Conservation (phyloP, 2,113 vertebrate genomes). For the Motacilla alba region DNA sequence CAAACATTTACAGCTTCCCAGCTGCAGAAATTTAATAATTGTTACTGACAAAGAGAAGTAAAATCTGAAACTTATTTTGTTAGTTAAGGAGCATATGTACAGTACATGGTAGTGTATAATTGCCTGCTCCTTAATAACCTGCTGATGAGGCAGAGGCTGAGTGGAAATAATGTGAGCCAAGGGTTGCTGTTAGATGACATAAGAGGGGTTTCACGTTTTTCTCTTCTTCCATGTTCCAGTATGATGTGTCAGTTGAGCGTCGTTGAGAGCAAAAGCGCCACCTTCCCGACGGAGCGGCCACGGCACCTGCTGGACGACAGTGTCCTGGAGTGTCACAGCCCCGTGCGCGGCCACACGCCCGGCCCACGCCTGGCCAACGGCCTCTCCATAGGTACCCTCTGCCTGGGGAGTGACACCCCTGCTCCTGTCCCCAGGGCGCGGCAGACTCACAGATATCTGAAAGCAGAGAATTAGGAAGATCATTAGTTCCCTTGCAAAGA, state of each 20-base stretch:
- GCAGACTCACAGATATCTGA: background rate
- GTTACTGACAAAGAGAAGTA: background rate
- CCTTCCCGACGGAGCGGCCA: conserved; percentile 87
- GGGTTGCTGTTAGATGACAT: background rate
- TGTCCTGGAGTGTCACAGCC: conserved; percentile 91
- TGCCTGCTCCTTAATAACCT: background rate
- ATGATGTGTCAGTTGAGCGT: conserved; percentile 93
- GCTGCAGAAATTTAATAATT: background rate
- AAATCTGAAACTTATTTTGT: background rate
- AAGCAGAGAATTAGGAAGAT: background rate
- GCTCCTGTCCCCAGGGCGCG: background rate
- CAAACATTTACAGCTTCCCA: background rate
- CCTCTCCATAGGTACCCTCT: conserved; percentile 79
- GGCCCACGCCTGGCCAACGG: conserved; percentile 81
- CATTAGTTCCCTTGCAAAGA: background rate
- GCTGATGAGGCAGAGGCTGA: background rate
- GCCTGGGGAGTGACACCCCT: background rate
- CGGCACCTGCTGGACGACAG: conserved; percentile 97
- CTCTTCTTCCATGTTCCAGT: conserved; percentile 68
- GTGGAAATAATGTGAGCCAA: background rate
- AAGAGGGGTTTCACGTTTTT: conserved; percentile 17
- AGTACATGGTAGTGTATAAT: background rate
- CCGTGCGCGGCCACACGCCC: conserved; percentile 71
- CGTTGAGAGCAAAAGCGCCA: conserved; percentile 90
- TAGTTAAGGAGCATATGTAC: background rate